These are phyloP conservation scores for Anastrepha obliqua DNA, from an alignment of 1,140 invertebrate species.

Conservation along the genomic window DNA sequence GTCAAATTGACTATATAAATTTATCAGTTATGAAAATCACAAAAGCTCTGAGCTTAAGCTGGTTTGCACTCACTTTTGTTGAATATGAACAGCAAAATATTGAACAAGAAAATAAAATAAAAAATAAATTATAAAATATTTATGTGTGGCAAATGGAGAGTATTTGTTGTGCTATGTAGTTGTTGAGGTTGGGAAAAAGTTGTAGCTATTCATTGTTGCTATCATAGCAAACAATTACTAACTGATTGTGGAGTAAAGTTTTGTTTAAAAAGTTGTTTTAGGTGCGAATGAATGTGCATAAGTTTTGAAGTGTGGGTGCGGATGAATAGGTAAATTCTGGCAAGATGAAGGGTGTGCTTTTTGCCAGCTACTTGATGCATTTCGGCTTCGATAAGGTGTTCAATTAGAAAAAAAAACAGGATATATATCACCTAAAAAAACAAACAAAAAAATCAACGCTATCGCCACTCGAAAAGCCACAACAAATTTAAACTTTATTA, in stretches of 20 bases:
- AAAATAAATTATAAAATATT: not conserved
- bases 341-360: too few species aligned
- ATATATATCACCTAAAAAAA: too few species aligned
- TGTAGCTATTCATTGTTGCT: not conserved
- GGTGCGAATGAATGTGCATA: not conserved
- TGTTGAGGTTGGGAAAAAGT: not conserved
- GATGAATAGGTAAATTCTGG: not conserved
- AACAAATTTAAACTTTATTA: too few species aligned
- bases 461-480: too few species aligned
- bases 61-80: constrained; percentile 11
- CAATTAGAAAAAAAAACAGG: too few species aligned
- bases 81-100: not conserved
- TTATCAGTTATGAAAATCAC: constrained; percentile 47
- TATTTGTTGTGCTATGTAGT: not conserved
- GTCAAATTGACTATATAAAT: constrained; percentile 9
- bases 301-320: not conserved
- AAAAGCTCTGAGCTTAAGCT: constrained; percentile 3
- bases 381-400: too few species aligned
- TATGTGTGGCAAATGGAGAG: not conserved
- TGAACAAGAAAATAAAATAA: not conserved
- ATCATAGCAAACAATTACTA: too few species aligned
- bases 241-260: too few species aligned
- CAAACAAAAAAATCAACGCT: too few species aligned
- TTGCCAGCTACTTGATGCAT: too few species aligned
- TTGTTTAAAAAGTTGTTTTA: too few species aligned